Percentiles rank a stretch among this genome's conserved stretches.
Evolutionary conservation across 2,888 invertebrate genomes (phyloP).

Genomic region (Abscondita cerata): DNA sequence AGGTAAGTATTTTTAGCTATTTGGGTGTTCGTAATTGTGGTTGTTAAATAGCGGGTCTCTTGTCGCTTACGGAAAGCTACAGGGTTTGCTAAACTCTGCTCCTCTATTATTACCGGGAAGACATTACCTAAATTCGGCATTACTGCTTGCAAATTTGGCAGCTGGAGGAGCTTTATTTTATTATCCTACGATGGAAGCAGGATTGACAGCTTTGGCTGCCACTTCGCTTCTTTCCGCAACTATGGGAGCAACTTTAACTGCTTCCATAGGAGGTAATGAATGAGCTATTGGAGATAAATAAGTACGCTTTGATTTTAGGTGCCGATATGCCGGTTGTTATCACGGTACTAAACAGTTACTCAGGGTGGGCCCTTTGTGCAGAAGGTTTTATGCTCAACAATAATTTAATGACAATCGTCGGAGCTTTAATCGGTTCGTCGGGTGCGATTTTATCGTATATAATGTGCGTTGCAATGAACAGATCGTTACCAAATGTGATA

Average conservation of each 20-base stretch:
- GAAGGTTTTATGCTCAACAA: conserved; percentile 95
- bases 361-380: conserved; percentile 92
- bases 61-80: conserved; percentile 89
- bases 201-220: conserved; percentile 75
- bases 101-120: conserved; percentile 83
- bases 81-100: conserved; percentile 80
- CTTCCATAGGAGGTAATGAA: conserved; percentile 83
- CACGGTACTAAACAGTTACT: conserved; percentile 90
- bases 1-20: conserved; percentile 67
- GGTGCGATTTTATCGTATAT: conserved; percentile 93
- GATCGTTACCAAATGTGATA: conserved; percentile 87
- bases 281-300: too few relatives aligned
- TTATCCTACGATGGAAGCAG: conserved; percentile 69
- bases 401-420: conserved; percentile 90
- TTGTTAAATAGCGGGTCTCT: conserved; percentile 73
- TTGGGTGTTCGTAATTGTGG: conserved; percentile 10
- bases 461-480: conserved; percentile 90
- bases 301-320: conserved; percentile 63
- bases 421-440: conserved; percentile 88
- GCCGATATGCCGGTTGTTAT: conserved; percentile 95
- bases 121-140: conserved; percentile 75
- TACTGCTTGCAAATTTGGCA: conserved; percentile 74
- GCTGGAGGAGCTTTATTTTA: conserved; percentile 76
- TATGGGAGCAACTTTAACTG: conserved; percentile 87
- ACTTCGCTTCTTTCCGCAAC: conserved; percentile 79